Evolutionary conservation across 2,888 invertebrate genomes (phyloP), one percentile per base, ranked within the genome.

Genomic region (Corythucha ciliata): DNA sequence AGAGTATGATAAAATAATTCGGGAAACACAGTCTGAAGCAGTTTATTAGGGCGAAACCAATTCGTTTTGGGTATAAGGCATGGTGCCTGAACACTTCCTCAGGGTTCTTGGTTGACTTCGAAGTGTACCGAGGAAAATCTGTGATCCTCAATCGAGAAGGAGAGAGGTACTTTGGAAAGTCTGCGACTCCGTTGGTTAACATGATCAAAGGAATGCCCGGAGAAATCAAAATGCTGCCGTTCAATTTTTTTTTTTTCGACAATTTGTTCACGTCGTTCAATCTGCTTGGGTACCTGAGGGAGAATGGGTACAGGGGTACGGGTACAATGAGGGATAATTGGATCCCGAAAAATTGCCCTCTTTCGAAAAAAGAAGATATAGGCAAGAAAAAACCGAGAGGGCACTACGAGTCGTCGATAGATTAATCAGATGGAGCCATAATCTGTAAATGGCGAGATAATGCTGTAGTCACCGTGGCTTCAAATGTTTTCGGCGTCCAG

Each of bases 391-490:
- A 36, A 20, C 32, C 29, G 34, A 42, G 44, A 47, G 52, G 52
- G 3, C 24, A 52, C 44, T 53, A 48, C 41, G 53, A 48, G 47
- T 27, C 27, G 36, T 42, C 41, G 12, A 42, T 51, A 36, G 48
- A 50, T 39, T 32, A 55, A 27, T 41, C 48, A 21, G 47, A 52
- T 36, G 54, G 54, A n/a, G 57, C 62, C 33, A 12, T 59, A 41
- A 32, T 58, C 25, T 56, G 56, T 16, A 56, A 57, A 46, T 66
- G 60, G 62, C 54, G 59, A 49, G 63, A 65, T 42, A 65, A 64
- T 49, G 53, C 53, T 44, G 58, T 62, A 20, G 63, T 65, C 33
- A 58, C 61, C 39, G 55, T 60, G 34, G 61, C 56, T 16, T 49
- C 59, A 14, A 55, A 50, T 25, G 46, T 29, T 10, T 54, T 40